These are phyloP conservation scores for Zaprionus kolodkinae DNA, from an alignment of 1,140 invertebrate genomes.

Conservation along the genomic window DNA sequence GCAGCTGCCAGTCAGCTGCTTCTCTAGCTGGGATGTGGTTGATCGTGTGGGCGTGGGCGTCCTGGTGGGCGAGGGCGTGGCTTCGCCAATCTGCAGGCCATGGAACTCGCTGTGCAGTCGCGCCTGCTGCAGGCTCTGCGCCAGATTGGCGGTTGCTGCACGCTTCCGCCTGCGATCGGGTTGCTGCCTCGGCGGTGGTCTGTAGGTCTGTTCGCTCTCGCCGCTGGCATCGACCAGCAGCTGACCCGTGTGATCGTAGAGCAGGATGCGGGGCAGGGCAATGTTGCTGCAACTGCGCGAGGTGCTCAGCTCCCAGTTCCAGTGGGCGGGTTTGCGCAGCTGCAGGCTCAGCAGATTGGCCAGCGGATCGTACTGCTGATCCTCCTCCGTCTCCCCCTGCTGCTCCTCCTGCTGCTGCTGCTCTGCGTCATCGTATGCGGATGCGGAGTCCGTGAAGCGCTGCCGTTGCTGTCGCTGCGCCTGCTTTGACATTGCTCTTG, in stretches of 20 bases:
- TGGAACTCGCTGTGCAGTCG: constrained; percentile 63
- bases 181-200: constrained; percentile 15
- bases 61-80: constrained; percentile 36
- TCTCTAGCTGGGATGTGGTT: not conserved
- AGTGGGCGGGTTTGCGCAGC: constrained; percentile 85
- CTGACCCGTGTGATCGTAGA: constrained; percentile 84
- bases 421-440: constrained; percentile 4
- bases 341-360: constrained; percentile 83
- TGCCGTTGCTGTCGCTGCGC: constrained; percentile 14
- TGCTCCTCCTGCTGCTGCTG: constrained; percentile 11
- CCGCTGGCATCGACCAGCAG: constrained; percentile 84
- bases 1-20: constrained; percentile 49
- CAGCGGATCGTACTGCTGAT: constrained; percentile 48
- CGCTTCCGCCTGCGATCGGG: constrained; percentile 44
- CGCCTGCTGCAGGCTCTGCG: constrained; percentile 45
- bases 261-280: constrained; percentile 84
- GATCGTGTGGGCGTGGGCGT: too few species aligned
- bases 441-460: not conserved
- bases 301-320: constrained; percentile 86
- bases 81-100: constrained; percentile 69
- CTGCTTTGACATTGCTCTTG: constrained; percentile 60
- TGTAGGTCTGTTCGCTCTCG: constrained; percentile 53
- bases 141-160: constrained; percentile 59
- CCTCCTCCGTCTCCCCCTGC: constrained; percentile 4
- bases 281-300: constrained; percentile 85